Base-by-base conservation (phyloP, 2,113 vertebrate genomes). In the Heterocephalus glaber region DNA sequence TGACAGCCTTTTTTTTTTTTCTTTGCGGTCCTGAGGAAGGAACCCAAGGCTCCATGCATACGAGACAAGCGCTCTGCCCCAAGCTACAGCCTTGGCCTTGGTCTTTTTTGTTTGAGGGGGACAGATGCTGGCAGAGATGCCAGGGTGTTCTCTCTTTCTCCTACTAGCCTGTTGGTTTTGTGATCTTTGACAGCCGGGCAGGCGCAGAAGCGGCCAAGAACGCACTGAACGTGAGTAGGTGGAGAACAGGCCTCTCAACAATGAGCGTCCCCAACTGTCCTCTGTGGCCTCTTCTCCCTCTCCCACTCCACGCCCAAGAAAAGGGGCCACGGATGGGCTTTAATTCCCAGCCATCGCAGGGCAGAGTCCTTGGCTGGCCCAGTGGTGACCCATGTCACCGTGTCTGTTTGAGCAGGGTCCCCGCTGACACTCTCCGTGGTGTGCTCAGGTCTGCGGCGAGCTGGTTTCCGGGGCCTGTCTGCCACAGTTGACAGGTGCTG, bases 201-300 rank as follows among this genome's bases (percentile, higher is more conserved):
- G 99, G 99, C 60, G 99, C 99, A 74, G 99, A 99, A 99, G 99
- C 99, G 58, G 99, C 99, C 5, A 99, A 99, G 99, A 99, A 99
- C 0, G 99, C 99, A 44, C 97, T 99, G 98, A 99, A 99, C 56
- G 99, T 99, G 99, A 99, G 99, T 99, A 97, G 66, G 22, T 2
- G 1, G n/a, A 86, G 86, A 20, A 92, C 9, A 12, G 0, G 0
- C 35, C 63, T 65, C 19, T 30, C 63, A 63, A 56, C 54, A 74
- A 12, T 0, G 1, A 30, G 49, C 20, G 24, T 38, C 58, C 30
- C 52, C 28, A 3, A 72, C 47, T 38, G 2, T 30, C 35, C 44
- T 58, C 30, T 44, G 28, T 0, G 0, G 16, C 84, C 70, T 92
- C 92, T 95, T 24, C 12, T 49, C 41, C 70, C 28, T 33, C 7